Base-by-base conservation (phyloP, 1,140 invertebrate genomes). In the Drosophila paulistorum region DNA sequence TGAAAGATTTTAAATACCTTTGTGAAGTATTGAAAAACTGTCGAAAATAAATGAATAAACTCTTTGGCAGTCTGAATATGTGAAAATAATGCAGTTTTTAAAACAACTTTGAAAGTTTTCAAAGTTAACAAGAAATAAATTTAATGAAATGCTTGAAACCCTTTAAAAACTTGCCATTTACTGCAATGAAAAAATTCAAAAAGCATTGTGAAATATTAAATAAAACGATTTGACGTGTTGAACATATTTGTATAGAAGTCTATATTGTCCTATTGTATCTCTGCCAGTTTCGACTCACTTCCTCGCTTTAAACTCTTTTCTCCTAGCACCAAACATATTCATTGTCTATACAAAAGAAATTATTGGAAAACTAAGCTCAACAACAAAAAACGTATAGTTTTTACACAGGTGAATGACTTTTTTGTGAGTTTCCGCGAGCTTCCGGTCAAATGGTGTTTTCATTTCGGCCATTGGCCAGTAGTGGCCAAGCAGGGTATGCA, bases 371-470 rank as follows among this genome's bases (percentile, higher is more conserved):
- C 45, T 23, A 51, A 75, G 77, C 69, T 73, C 76, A 79, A 62
- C 57, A 70, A 65, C 20, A 51, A 51, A 51, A 48, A 48, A 17
- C 7, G 33, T 59, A 65, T 41, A 67, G 75, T 72, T 87, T 85
- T 84, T 75, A 62, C 79, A 78, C 86, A 82, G 90, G 90, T 91
- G 90, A 91, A 91, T 91, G 90, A 91, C 90, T 91, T 80, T 84
- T 89, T 82, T 73, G 74, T 89, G 79, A 74, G 74, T 83, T 91
- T 91, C 82, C 84, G 77, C 71, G 74, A 71, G 72, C 78, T 90
- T 91, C 90, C 90, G 90, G 86, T 90, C 90, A 91, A 90, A 76
- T 64, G 86, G 48, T 77, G 73, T 90, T 90, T 89, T 89, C 84
- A 89, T 84, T 84, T 90, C 61, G 80, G 54, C 65, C 79, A 69